Conservation (phyloP, 2,888 invertebrate genomes). For the Ariolimax columbianus region DNA sequence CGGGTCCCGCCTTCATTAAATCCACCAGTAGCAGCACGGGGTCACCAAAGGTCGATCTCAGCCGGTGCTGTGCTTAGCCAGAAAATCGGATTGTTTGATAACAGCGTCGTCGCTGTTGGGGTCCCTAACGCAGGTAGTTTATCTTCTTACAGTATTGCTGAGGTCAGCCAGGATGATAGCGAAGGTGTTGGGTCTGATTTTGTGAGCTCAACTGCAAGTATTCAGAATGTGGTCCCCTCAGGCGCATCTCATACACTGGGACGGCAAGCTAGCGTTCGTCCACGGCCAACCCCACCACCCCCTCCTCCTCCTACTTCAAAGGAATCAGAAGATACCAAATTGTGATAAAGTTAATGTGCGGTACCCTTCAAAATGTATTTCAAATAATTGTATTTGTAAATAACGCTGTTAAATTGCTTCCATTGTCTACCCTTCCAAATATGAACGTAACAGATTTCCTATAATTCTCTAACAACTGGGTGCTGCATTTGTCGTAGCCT, state of each 20-base stretch:
- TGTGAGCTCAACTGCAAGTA: constrained; percentile 38
- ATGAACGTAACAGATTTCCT: too few relatives aligned
- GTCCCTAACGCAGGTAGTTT: constrained; percentile 54
- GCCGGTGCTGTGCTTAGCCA: constrained; percentile 60
- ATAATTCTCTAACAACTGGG: too few relatives aligned
- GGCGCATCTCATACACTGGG: constrained; percentile 51
- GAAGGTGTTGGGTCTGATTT: constrained; percentile 38
- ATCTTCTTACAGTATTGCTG: constrained; percentile 48
- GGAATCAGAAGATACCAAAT: constrained; percentile 68
- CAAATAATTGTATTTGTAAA: not conserved
- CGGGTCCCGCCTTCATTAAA: constrained; percentile 64
- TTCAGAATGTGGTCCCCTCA: constrained; percentile 25
- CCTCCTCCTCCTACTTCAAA: constrained; percentile 67
- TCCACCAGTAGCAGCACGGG: constrained; percentile 41
- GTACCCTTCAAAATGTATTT: too few relatives aligned
- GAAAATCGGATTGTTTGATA: constrained; percentile 20
- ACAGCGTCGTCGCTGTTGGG: not conserved
- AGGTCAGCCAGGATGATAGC: constrained; percentile 32
- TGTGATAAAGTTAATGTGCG: constrained; percentile 58
- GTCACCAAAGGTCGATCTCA: constrained; percentile 71
- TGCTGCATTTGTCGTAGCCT: too few relatives aligned
- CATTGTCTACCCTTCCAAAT: not conserved
- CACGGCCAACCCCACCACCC: constrained; percentile 68
- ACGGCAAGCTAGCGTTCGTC: constrained; percentile 55
- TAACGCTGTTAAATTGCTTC: not conserved